These are phyloP conservation scores for Macropodus opercularis DNA, from an alignment of 2,797 vertebrate genomes.

Conservation along the genomic window DNA sequence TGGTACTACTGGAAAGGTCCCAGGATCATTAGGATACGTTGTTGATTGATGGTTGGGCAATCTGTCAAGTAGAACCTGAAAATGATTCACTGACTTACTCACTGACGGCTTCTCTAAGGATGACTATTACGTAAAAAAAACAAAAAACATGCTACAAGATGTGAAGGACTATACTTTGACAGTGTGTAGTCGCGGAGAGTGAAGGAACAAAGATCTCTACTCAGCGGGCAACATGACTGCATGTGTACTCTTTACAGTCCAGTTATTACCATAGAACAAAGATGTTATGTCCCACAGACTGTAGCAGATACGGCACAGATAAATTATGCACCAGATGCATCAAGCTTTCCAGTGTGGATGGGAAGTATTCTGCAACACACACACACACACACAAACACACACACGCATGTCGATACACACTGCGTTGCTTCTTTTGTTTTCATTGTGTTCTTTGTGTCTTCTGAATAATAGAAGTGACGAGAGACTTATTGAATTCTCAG, in stretches of 20 bases:
- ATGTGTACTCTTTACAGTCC: constrained; percentile 50
- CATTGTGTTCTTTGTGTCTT: constrained; percentile 63
- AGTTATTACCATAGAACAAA: constrained; percentile 49
- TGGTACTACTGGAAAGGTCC: neutral
- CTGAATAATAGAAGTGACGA: constrained; percentile 75
- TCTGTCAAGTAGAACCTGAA: neutral
- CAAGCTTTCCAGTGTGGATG: constrained; percentile 43
- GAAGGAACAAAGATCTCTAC: constrained; percentile 16
- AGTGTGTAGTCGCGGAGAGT: neutral
- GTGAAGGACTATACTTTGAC: neutral
- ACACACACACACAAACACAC: neutral
- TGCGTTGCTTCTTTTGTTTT: constrained; percentile 62
- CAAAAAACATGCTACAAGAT: neutral
- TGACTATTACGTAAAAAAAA: neutral
- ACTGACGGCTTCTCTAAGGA: too few relatives aligned
- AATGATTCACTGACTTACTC: neutral
- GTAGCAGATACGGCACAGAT: constrained; percentile 54
- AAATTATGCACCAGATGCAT: constrained; percentile 68
- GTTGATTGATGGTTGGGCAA: neutral
- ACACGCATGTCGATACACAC: constrained; percentile 15
- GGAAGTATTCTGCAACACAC: constrained; percentile 14
- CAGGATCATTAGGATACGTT: neutral
- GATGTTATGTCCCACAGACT: constrained; percentile 29
- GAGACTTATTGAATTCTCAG: constrained; percentile 73
- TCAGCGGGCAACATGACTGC: constrained; percentile 20